Conservation (phyloP, 2,888 invertebrate species). For the Acanthosepion lycidas region DNA sequence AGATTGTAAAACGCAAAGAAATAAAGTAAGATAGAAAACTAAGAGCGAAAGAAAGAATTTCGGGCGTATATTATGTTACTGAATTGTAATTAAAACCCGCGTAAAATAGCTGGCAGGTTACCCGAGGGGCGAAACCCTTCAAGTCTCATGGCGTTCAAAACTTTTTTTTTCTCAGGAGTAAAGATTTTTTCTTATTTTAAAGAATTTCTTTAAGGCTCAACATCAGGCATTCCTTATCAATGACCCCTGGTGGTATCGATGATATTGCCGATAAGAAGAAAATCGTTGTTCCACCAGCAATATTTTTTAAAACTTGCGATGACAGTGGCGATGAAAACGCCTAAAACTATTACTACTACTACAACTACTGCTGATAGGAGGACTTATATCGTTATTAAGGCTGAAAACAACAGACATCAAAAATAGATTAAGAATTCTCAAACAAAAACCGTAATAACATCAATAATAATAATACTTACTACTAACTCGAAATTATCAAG, state of each 20-base stretch:
- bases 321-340: not conserved
- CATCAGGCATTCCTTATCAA: conserved; percentile 20
- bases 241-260: conserved; percentile 33
- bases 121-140: not conserved
- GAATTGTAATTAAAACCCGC: not conserved
- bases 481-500: too few relatives aligned
- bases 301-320: not conserved
- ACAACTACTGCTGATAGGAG: not conserved
- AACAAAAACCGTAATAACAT: too few relatives aligned
- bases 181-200: not conserved
- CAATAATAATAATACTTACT: too few relatives aligned
- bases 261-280: not conserved
- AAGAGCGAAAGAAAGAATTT: too few relatives aligned
- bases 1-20: too few relatives aligned
- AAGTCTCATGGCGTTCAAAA: not conserved
- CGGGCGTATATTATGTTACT: not conserved
- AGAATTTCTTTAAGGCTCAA: conserved; percentile 15
- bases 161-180: not conserved
- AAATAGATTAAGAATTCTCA: too few relatives aligned
- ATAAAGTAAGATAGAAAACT: not conserved
- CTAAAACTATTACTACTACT: not conserved
- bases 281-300: not conserved
- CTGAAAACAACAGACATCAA: not conserved
- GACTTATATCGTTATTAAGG: not conserved
- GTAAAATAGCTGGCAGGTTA: not conserved